A percentile compares a stretch with the other conserved stretches of the same genome.
Conservation (phyloP, 2,888 invertebrate species). For the Microctonus hyperodae region DNA sequence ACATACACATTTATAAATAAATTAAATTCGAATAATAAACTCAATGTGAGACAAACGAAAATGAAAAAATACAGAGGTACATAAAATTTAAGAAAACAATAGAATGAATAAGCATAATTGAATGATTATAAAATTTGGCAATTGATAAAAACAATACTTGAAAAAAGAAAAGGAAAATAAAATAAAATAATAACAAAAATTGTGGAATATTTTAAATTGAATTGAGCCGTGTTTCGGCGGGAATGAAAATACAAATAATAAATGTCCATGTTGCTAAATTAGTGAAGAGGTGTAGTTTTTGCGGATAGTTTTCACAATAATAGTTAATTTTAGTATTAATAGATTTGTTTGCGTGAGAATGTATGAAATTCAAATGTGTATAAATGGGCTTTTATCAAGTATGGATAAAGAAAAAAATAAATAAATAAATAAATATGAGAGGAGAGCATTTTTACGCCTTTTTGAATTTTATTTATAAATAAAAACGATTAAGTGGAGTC, state of each 20-base stretch:
- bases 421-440: not conserved
- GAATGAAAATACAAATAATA: constrained; percentile 36
- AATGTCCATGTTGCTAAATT: constrained; percentile 57
- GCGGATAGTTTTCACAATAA: constrained; percentile 37
- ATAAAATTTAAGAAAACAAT: constrained; percentile 29
- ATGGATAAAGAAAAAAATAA: not conserved
- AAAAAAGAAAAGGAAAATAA: constrained; percentile 16
- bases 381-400: not conserved
- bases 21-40: constrained; percentile 29
- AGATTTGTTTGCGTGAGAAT: constrained; percentile 14
- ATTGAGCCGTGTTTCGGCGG: not conserved
- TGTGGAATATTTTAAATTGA: constrained; percentile 42
- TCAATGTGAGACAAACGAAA: constrained; percentile 21
- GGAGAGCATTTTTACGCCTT: not conserved
- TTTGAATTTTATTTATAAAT: not conserved
- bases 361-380: constrained; percentile 11
- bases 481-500: not conserved
- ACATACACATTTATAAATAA: constrained; percentile 29
- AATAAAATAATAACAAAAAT: not conserved
- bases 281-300: constrained; percentile 48
- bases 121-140: constrained; percentile 36
- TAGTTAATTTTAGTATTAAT: constrained; percentile 6
- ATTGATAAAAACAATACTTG: not conserved
- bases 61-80: constrained; percentile 20
- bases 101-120: constrained; percentile 35